Evolutionary conservation across 2,888 invertebrate genomes (phyloP).

Genomic region (Adela reaumurella): DNA sequence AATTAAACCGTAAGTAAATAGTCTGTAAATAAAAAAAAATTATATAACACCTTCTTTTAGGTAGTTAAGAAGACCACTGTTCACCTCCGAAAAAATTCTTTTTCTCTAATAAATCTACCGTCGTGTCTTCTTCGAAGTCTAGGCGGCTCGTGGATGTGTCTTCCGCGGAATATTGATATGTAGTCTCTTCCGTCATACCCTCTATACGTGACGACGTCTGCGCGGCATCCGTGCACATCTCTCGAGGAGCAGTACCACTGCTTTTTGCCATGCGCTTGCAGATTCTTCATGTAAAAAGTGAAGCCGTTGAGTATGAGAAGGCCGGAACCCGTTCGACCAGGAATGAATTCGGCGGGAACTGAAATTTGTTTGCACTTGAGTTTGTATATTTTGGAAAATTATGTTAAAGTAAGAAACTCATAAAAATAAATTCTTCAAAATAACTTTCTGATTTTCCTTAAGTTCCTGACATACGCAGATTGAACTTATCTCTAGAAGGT

Average conservation of each 20-base stretch:
- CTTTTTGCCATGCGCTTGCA: constrained; percentile 47
- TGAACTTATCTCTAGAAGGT: too few relatives aligned
- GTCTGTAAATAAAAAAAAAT: too few relatives aligned
- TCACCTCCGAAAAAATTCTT: background rate
- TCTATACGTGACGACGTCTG: constrained; percentile 46
- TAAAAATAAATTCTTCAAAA: too few relatives aligned
- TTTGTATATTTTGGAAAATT: too few relatives aligned
- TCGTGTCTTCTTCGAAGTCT: constrained; percentile 42
- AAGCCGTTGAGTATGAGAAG: constrained; percentile 42
- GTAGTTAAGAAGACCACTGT: too few relatives aligned
- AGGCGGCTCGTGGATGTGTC: constrained; percentile 42
- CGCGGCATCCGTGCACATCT: constrained; percentile 42
- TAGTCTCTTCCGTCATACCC: constrained; percentile 41
- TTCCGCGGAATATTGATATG: constrained; percentile 44
- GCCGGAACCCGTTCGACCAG: constrained; percentile 43
- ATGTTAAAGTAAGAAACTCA: too few relatives aligned
- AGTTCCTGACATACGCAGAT: too few relatives aligned
- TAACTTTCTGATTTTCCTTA: too few relatives aligned
- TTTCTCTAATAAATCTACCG: constrained; percentile 38
- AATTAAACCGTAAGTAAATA: too few relatives aligned
- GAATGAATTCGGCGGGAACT: constrained; percentile 48
- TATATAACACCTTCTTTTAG: too few relatives aligned
- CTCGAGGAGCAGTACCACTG: constrained; percentile 50
- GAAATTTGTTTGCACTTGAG: constrained; percentile 14
- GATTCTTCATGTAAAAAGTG: constrained; percentile 50